These are phyloP conservation scores for Brachyptera putata DNA, from an alignment of 2,888 invertebrate genomes.

Conservation along the genomic window DNA sequence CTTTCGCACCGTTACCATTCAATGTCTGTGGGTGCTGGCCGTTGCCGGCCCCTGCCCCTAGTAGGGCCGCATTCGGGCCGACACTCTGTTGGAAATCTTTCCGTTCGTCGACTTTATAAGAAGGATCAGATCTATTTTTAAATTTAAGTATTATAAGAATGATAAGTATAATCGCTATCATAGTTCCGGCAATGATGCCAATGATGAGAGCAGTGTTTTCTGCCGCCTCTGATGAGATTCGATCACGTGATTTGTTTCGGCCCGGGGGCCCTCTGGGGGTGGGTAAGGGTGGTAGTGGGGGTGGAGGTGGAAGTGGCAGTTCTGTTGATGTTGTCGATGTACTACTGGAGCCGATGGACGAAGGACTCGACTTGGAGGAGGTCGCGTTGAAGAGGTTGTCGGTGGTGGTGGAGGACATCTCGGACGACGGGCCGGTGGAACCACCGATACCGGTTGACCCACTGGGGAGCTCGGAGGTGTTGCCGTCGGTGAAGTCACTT, in stretches of 20 bases:
- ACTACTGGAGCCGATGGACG: conserved; percentile 34
- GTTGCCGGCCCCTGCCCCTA: conserved; percentile 57
- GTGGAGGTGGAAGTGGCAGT: conserved; percentile 34
- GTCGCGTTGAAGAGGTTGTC: conserved; percentile 11
- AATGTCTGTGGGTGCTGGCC: conserved; percentile 44
- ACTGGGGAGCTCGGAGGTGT: conserved; percentile 12
- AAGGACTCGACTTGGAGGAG: conserved; percentile 12
- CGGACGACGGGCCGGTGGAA: conserved; percentile 29
- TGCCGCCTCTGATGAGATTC: conserved; percentile 62
- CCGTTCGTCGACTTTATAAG: conserved; percentile 89
- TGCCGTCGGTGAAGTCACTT: conserved; percentile 16
- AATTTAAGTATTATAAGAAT: conserved; percentile 87
- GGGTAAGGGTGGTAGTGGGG: conserved; percentile 42
- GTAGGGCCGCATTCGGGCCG: conserved; percentile 73
- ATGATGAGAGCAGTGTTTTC: conserved; percentile 75
- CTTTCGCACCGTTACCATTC: conserved; percentile 45
- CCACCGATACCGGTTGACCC: conserved; percentile 11
- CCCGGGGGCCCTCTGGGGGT: conserved; percentile 40
- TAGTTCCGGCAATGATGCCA: conserved; percentile 84
- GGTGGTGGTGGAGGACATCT: conserved; percentile 25
- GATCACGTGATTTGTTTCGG: conserved; percentile 42
- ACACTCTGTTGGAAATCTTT: conserved; percentile 60
- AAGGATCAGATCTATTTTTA: conserved; percentile 77
- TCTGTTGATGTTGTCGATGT: conserved; percentile 38
- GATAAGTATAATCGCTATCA: conserved; percentile 86